Evolutionary conservation across 64 coral and sea anemone genomes (phyloP).

Genomic region (Actinia tenebrosa): DNA sequence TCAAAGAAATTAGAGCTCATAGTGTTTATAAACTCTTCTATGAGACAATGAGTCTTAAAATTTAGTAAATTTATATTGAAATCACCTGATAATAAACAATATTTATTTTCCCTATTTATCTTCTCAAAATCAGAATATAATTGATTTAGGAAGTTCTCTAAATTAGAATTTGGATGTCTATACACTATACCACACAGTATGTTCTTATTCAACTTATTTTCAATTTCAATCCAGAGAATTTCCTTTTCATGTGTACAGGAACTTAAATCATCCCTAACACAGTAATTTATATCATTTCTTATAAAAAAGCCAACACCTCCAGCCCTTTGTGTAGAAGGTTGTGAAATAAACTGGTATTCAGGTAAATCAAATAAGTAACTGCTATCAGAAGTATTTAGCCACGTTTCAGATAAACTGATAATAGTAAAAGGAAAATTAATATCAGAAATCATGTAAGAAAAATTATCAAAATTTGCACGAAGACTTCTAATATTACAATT

Average conservation of each 20-base stretch:
- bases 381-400: background rate
- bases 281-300: slow-evolving; percentile 25
- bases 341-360: slow-evolving; percentile 28
- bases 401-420: slow-evolving; percentile 63
- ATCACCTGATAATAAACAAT: slow-evolving; percentile 29
- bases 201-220: slow-evolving; percentile 6
- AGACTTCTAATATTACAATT: slow-evolving; percentile 69
- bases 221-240: slow-evolving; percentile 44
- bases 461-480: slow-evolving; percentile 46
- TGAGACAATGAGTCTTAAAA: slow-evolving; percentile 24
- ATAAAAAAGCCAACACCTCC: slow-evolving; percentile 31
- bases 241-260: slow-evolving; percentile 11
- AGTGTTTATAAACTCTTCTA: slow-evolving; percentile 40
- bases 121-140: slow-evolving; percentile 21
- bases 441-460: slow-evolving; percentile 34
- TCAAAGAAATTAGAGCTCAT: background rate
- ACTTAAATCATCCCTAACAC: slow-evolving; percentile 14
- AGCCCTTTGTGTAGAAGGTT: slow-evolving; percentile 29
- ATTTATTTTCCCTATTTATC: slow-evolving; percentile 36
- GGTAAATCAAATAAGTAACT: background rate
- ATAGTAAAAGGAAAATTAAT: slow-evolving; percentile 50
- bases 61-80: slow-evolving; percentile 41
- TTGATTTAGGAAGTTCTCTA: slow-evolving; percentile 31
- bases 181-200: slow-evolving; percentile 31
- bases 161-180: slow-evolving; percentile 31